Conservation (phyloP, 2,888 invertebrate species). For the Disparrhopalites patrizii region DNA sequence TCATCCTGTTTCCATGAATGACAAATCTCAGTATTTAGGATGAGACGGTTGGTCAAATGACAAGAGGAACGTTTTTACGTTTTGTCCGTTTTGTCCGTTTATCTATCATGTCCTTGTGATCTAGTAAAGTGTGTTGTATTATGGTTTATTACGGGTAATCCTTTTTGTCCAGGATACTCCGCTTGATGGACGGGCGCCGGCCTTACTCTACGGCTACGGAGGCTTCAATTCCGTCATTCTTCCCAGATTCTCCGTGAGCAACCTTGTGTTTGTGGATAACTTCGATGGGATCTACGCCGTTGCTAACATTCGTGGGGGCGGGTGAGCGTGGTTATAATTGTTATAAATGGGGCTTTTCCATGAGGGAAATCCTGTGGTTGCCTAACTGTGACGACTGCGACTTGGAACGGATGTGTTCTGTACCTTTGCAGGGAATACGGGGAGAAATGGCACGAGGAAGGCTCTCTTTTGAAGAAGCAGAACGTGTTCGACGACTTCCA, state of each 20-base stretch:
- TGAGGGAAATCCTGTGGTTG: neutral
- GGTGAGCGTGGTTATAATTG: constrained; percentile 8
- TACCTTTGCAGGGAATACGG: constrained; percentile 28
- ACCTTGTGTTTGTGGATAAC: constrained; percentile 22
- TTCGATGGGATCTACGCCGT: constrained; percentile 25
- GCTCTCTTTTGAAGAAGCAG: constrained; percentile 59
- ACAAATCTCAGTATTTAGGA: no score
- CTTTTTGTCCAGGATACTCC: constrained; percentile 13
- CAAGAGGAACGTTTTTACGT: no score
- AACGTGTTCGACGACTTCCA: constrained; percentile 98
- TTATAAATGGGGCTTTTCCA: no score
- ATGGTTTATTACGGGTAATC: no score
- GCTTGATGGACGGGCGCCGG: constrained; percentile 14
- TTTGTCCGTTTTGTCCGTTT: no score
- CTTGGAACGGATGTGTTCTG: neutral
- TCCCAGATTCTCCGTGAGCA: constrained; percentile 51
- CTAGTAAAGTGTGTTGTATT: no score
- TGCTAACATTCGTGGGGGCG: constrained; percentile 29
- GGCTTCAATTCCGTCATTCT: constrained; percentile 19
- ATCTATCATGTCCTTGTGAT: no score
- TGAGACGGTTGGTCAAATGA: no score
- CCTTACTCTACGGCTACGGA: constrained; percentile 27
- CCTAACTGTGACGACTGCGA: neutral
- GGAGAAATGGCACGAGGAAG: constrained; percentile 27
- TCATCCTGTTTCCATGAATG: no score